These are phyloP conservation scores for Phoxinus dragarum DNA, from an alignment of 2,797 vertebrate genomes.

Conservation along the genomic window DNA sequence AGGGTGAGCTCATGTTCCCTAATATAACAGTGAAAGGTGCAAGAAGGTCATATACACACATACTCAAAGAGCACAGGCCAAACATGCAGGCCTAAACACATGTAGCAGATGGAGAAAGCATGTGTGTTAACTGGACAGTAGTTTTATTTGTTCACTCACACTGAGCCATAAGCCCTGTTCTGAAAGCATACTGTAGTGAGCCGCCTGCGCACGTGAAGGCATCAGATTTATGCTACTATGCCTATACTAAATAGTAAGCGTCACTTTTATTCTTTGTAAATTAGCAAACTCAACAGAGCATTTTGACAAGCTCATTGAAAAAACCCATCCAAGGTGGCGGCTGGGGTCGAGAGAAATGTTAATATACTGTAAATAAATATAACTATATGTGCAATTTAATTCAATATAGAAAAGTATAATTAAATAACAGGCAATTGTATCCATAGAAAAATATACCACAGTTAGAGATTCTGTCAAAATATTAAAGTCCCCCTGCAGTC, in stretches of 20 bases:
- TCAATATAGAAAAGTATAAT: not conserved
- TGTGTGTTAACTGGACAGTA: constrained; percentile 57
- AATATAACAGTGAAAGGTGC: constrained; percentile 38
- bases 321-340: not conserved
- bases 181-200: not conserved
- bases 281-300: not conserved
- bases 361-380: not conserved
- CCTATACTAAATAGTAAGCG: not conserved
- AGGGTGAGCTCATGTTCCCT: constrained; percentile 47
- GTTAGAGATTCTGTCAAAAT: not conserved
- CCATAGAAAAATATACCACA: not conserved
- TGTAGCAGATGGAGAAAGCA: constrained; percentile 61
- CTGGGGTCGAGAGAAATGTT: not conserved
- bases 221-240: not conserved
- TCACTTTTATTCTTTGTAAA: not conserved
- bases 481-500: too few species aligned
- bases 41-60: constrained; percentile 28
- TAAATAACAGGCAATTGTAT: not conserved
- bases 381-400: not conserved
- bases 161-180: not conserved
- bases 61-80: constrained; percentile 29
- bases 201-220: not conserved
- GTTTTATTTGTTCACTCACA: constrained; percentile 44
- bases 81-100: constrained; percentile 47
- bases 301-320: not conserved